Evolutionary conservation across 2,113 vertebrate species (phyloP).

Genomic region (Odocoileus hemionus): DNA sequence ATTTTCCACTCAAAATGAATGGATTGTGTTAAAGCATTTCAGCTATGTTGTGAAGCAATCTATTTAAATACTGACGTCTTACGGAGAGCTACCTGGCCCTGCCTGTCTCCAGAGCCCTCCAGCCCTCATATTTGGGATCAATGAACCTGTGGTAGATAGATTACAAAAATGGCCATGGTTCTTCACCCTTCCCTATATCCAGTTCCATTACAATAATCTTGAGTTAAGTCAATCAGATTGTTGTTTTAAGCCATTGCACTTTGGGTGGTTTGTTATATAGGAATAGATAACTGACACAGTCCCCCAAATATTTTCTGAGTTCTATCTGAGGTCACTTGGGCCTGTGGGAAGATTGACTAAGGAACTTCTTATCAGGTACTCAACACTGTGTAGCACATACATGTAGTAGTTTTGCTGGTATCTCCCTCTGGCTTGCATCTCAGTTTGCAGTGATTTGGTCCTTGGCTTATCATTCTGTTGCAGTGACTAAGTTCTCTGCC

Average conservation of each 20-base stretch:
- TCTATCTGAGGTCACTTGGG: not conserved
- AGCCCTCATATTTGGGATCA: conserved; percentile 1
- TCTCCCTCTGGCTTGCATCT: not conserved
- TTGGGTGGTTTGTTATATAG: not conserved
- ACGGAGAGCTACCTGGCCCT: not conserved
- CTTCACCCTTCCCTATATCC: not conserved
- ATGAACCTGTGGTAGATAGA: not conserved
- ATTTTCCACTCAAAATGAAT: conserved; percentile 52
- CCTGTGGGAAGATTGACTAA: not conserved
- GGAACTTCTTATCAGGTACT: not conserved
- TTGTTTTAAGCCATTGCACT: not conserved
- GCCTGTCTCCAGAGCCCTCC: not conserved
- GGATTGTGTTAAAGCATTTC: conserved; percentile 48
- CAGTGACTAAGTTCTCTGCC: not conserved
- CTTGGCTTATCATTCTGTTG: not conserved
- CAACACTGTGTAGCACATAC: not conserved
- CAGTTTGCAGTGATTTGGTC: not conserved
- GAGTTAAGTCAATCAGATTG: not conserved
- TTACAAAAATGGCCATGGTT: not conserved
- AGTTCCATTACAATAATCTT: not conserved
- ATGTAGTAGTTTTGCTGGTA: not conserved
- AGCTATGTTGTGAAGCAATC: conserved; percentile 2
- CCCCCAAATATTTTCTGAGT: not conserved
- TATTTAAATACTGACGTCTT: conserved; percentile 30
- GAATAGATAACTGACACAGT: not conserved